Percentiles rank a stretch among this genome's conserved stretches.
Conservation (phyloP, 2,113 vertebrate species). For the Rhinoderma darwinii region DNA sequence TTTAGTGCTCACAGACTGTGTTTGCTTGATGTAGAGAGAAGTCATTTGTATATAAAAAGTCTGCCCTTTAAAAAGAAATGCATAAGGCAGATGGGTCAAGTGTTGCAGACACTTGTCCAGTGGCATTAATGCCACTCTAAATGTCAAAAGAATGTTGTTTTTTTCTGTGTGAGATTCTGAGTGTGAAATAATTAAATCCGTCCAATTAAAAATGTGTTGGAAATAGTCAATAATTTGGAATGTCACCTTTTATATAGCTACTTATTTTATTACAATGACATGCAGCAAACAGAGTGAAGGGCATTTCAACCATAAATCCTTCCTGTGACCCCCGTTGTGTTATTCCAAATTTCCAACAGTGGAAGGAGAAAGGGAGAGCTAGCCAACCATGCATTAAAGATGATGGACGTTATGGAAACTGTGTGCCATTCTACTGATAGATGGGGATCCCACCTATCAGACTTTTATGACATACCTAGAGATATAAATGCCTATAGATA, state of each 20-base stretch:
- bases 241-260: background rate
- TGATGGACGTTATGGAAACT: no score
- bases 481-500: no score
- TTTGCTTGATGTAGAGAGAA: conserved; percentile 23
- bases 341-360: no score
- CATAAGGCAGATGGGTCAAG: background rate
- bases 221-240: background rate
- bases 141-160: background rate
- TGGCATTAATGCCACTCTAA: background rate
- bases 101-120: background rate
- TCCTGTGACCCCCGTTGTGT: no score
- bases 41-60: background rate
- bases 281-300: no score
- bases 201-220: background rate
- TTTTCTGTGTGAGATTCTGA: background rate
- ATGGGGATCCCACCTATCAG: no score
- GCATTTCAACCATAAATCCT: no score
- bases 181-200: background rate
- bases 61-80: background rate
- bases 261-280: no score
- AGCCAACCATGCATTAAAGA: no score
- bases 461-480: no score
- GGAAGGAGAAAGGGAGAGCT: no score
- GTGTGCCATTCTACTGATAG: no score
- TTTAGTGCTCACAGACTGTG: conserved; percentile 32